phyloP scores from a whole-genome alignment of 2,888 invertebrate species.

The Lottia scabra region DNA sequence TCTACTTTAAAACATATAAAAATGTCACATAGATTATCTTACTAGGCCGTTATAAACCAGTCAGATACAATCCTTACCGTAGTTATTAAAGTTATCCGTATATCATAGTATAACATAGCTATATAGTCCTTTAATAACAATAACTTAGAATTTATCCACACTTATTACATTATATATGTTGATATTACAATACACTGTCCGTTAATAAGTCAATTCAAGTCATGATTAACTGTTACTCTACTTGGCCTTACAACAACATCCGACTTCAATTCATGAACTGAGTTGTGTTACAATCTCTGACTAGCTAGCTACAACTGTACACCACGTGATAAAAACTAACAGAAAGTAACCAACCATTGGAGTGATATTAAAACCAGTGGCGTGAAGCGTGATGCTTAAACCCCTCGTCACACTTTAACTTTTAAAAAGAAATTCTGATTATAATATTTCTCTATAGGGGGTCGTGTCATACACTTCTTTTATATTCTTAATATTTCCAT shows the following conservation, averaged over 20 bases:
- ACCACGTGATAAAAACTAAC: conserved; percentile 3
- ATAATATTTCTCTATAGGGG: conserved; percentile 1
- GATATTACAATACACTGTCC: too few species aligned
- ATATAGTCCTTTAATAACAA: too few species aligned
- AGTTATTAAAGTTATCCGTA: too few species aligned
- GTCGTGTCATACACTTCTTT: conserved; percentile 3
- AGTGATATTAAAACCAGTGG: neutral
- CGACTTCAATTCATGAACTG: neutral
- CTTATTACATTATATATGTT: too few species aligned
- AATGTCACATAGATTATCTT: too few species aligned
- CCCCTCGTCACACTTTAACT: neutral
- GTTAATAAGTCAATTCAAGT: too few species aligned
- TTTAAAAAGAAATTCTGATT: neutral
- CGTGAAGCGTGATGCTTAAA: conserved; percentile 3
- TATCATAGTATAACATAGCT: too few species aligned
- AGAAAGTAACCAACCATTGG: neutral
- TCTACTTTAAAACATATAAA: too few species aligned
- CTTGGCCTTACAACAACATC: neutral
- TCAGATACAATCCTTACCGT: too few species aligned
- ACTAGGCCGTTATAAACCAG: too few species aligned
- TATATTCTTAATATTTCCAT: neutral
- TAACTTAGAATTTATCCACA: too few species aligned
- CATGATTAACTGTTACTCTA: neutral
- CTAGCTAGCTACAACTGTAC: neutral
- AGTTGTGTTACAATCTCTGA: neutral